Evolutionary conservation across 1,140 invertebrate genomes (phyloP).

Genomic region (Stegodyphus mimosarum): DNA sequence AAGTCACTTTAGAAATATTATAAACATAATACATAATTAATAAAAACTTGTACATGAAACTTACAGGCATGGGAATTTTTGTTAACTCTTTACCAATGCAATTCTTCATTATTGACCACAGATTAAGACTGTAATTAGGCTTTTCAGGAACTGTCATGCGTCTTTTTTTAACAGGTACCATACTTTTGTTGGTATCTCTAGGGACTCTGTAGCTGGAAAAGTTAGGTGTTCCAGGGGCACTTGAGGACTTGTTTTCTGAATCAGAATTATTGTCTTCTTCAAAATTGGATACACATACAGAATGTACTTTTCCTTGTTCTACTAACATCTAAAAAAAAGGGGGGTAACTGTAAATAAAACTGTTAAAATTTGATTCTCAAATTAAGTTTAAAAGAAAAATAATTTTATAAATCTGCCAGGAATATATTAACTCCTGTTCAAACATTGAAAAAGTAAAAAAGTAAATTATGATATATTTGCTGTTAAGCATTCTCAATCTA

Average conservation of each 20-base stretch:
- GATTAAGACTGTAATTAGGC: conserved; percentile 93
- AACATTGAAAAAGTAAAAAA: too few species aligned
- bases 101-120: conserved; percentile 99
- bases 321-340: conserved; percentile 24
- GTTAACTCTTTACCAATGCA: conserved; percentile 99
- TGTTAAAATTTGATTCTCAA: too few species aligned
- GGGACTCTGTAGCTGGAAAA: background rate
- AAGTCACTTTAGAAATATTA: background rate
- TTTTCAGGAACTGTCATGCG: conserved; percentile 88
- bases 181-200: background rate
- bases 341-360: background rate
- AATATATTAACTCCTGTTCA: too few species aligned
- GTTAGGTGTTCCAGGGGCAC: conserved; percentile 23
- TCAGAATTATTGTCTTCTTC: conserved; percentile 19
- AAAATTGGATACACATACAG: conserved; percentile 11
- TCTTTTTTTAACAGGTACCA: conserved; percentile 67
- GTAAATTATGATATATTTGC: too few species aligned
- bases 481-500: too few species aligned
- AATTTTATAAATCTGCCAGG: too few species aligned
- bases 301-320: conserved; percentile 42
- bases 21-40: background rate
- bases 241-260: background rate
- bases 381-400: too few species aligned
- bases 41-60: conserved; percentile 60
- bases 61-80: conserved; percentile 98